Evolutionary conservation across 1,140 invertebrate species (phyloP), one percentile per base, ranked within the genome.

Genomic region (Riptortus pedestris): DNA sequence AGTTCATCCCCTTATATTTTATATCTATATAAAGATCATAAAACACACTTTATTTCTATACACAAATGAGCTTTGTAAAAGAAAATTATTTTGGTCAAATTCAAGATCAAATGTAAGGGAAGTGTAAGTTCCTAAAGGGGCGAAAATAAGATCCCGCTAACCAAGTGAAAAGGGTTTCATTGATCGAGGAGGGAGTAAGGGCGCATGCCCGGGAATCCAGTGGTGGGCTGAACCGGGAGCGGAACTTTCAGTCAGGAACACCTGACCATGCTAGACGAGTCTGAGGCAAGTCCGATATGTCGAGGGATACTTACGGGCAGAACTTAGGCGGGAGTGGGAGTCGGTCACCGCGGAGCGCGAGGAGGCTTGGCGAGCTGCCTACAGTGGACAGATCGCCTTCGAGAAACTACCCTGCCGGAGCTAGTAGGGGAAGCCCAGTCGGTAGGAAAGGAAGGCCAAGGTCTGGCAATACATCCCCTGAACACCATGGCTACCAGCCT

Each of bases 341-440:
- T 69, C 76, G 83, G 69, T 83, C 82, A 65, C 81, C 82, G 61
- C 73, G 82, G 66, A 80, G 81, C 74, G 77, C 79, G 69, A 78
- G 85, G 72, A 76, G 82, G 62, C 74, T 83, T 62, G 81, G 79
- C 70, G 83, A 85, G 74, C 79, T 90, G 74, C 87, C 87, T 71
- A 89, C 87, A 71, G 87, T 90, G 72, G 88, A 91, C 81, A 84
- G 87, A 69, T 89, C 87, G 73, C 88, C 88, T 70, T 86, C 84
- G 69, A 76, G 85, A 69, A 81, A 80, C 73, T 86, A 85, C 75
- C 83, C 82, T 69, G 81, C 79, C 72, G 79, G 26, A 38, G 62
- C 47, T 14, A 67, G 78, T 67, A 73, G 77, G 7, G 79, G 79
- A 67, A 84, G 80, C 76, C 82, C 83, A 65, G 69, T 79, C 71